A percentile compares a stretch with the other conserved stretches of the same genome.
These are phyloP conservation scores for Ciconia stormi DNA, from an alignment of 2,113 vertebrate genomes.

Conservation along the genomic window DNA sequence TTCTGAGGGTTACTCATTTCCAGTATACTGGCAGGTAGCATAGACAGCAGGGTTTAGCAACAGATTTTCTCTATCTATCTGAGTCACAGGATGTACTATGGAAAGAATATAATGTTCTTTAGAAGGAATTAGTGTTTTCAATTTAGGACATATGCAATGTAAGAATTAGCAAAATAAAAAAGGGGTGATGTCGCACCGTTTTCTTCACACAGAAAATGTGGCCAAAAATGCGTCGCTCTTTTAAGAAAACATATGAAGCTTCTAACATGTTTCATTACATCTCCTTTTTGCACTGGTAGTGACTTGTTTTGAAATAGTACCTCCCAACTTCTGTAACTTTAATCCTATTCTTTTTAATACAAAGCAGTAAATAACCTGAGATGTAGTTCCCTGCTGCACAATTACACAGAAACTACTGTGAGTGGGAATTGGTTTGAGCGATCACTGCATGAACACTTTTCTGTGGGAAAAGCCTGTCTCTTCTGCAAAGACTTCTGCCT, in stretches of 20 bases:
- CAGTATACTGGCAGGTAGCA: background rate
- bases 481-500: background rate
- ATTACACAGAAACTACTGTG: fast-evolving
- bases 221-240: background rate
- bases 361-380: background rate
- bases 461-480: background rate
- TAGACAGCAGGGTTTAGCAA: background rate
- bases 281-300: background rate
- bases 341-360: background rate
- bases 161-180: background rate
- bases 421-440: fast-evolving
- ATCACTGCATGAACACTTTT: background rate
- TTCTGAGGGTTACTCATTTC: constrained; percentile 4
- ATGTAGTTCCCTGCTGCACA: background rate
- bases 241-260: background rate
- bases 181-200: background rate
- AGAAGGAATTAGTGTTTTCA: background rate
- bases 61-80: background rate
- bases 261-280: background rate
- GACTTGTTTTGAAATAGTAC: background rate
- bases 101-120: background rate
- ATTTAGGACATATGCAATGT: background rate
- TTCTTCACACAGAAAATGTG: background rate
- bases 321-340: background rate
- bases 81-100: background rate